Conservation (phyloP, 2,797 vertebrate species). For the Typhlichthys subterraneus region DNA sequence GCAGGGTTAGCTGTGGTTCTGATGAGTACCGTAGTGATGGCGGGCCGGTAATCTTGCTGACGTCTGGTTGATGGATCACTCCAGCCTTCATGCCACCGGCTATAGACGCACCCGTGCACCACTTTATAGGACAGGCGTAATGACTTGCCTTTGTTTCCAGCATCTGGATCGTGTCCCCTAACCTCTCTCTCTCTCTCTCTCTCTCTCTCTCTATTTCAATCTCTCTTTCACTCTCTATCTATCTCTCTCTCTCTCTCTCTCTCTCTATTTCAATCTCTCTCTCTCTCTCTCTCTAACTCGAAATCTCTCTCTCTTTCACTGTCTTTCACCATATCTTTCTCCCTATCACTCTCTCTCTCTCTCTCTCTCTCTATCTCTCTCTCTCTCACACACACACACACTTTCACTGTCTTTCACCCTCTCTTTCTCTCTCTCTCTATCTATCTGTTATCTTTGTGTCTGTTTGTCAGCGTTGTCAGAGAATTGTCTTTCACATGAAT, state of each 20-base stretch:
- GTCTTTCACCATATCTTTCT: constrained; percentile 11
- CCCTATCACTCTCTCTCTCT: constrained; percentile 4
- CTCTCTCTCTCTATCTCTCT: constrained; percentile 21
- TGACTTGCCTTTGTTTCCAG: constrained; percentile 28
- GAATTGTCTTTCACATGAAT: too few species aligned
- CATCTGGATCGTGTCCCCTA: neutral
- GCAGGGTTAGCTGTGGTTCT: constrained; percentile 46
- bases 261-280: constrained; percentile 11
- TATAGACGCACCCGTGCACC: constrained; percentile 32
- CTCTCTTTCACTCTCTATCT: neutral
- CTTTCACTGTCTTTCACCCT: constrained; percentile 5
- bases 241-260: constrained; percentile 14
- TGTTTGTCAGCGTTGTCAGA: neutral
- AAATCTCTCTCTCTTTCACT: constrained; percentile 2
- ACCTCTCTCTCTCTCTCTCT: neutral
- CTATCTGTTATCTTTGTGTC: constrained; percentile 4
- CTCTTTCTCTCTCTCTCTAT: constrained; percentile 23
- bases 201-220: neutral
- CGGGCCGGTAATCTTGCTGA: constrained; percentile 41
- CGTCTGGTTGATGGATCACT: constrained; percentile 51
- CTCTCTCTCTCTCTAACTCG: constrained; percentile 14
- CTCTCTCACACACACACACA: constrained; percentile 19
- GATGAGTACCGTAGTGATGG: constrained; percentile 33
- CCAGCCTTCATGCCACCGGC: constrained; percentile 25
- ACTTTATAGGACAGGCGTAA: constrained; percentile 39